phyloP scores from a whole-genome alignment of 2,113 vertebrate genomes.

The Odontophorus gujanensis region DNA sequence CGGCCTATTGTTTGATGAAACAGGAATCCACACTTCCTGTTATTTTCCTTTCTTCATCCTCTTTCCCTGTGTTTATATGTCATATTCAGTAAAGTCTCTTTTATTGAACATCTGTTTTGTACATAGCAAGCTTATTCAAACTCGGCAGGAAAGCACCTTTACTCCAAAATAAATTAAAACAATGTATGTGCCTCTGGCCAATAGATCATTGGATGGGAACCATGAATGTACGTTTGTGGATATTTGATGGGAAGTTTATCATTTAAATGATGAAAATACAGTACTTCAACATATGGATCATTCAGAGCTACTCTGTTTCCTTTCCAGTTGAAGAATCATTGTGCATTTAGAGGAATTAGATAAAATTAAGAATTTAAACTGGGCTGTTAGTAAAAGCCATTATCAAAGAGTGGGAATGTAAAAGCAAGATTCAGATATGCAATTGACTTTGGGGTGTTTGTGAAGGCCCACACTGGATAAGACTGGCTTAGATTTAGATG shows the following conservation, averaged over 20 bases:
- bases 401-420: not conserved
- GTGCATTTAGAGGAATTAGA: slow-evolving; percentile 58
- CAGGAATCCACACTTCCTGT: slow-evolving; percentile 21
- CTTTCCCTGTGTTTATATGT: slow-evolving; percentile 26
- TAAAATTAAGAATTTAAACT: slow-evolving; percentile 61
- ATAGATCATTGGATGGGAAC: slow-evolving; percentile 69
- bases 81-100: slow-evolving; percentile 60
- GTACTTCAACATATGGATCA: slow-evolving; percentile 72
- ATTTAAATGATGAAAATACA: slow-evolving; percentile 63
- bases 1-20: slow-evolving; percentile 34
- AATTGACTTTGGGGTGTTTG: not conserved
- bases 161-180: slow-evolving; percentile 75
- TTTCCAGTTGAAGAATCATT: slow-evolving; percentile 63
- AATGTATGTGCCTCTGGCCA: slow-evolving; percentile 74
- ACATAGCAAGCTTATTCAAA: slow-evolving; percentile 52
- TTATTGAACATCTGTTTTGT: slow-evolving; percentile 69
- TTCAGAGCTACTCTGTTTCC: slow-evolving; percentile 44
- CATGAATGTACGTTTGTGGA: slow-evolving; percentile 60
- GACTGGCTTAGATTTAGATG: not conserved
- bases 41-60: slow-evolving; percentile 32
- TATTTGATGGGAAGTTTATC: slow-evolving; percentile 67
- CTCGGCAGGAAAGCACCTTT: slow-evolving; percentile 72
- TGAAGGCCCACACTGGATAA: not conserved
- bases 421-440: not conserved
- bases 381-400: slow-evolving; percentile 34